Base-by-base conservation (phyloP, 2,797 vertebrate genomes). In the Sebastes reedi region DNA sequence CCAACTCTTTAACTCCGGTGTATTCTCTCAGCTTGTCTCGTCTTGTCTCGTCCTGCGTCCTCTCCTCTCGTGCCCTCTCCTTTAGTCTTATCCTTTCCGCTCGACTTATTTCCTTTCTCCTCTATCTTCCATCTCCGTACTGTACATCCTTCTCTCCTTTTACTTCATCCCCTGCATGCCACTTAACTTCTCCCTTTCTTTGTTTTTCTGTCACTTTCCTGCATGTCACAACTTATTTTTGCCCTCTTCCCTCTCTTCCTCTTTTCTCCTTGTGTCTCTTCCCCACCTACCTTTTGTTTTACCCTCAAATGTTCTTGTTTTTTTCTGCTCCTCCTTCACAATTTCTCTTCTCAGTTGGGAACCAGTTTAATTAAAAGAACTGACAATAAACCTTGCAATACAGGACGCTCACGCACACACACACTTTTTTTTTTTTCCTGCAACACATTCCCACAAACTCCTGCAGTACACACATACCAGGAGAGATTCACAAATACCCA, bases 351-450 rank as follows among this genome's bases (percentile, higher is more conserved):
- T 67, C 65, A 79, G 74, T 29, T 72, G 78, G 83, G 56, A 39
- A 50, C 67, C 52, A 46, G 54, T 80, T 83, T 83, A 82, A 87
- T 89, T 86, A 81, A 75, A 79, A 54, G 6, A 64, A 50, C 52
- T 67, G 61, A 83, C 67, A 72, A 75, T 80, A 52, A 82, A 50
- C 52, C 18, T 27, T 66, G 32, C 34, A 18, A 80, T 32, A 65
- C 64, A 42, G n/a, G 39, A 72, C 6, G 3, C 60, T 30, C 54
- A 65, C 4, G 5, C 56, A 64, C 20, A 72, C 56, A 64, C 34
- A 59, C 39, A 42, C 36, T 36, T 39, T 39, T 39, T 39, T 39
- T 39, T 24, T 24, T 20, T 25, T n/a, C 20, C 24, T 3, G 16
- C 24, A 75, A 56, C 54, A 61, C 42, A 20, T 7, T 29, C 22